Evolutionary conservation across 2,888 invertebrate species (phyloP).

Genomic region (Callyntrura sp.): DNA sequence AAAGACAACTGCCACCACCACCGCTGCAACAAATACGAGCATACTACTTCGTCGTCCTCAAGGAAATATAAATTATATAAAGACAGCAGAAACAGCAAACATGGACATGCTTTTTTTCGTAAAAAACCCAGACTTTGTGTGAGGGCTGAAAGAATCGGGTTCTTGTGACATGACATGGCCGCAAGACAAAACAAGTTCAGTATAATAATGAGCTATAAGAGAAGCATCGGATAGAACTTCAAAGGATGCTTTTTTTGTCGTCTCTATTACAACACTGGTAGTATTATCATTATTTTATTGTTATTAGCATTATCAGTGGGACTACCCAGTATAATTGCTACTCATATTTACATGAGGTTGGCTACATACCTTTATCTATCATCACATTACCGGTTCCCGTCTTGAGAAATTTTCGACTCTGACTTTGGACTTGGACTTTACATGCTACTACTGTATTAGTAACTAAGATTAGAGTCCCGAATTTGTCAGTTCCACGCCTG

Average conservation of each 20-base stretch:
- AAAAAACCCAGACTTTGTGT: neutral
- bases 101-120: slow-evolving; percentile 13
- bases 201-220: slow-evolving; percentile 28
- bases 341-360: slow-evolving; percentile 3
- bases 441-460: neutral
- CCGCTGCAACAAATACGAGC: neutral
- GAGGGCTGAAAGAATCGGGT: neutral
- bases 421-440: neutral
- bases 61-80: neutral
- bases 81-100: neutral
- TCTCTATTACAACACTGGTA: neutral
- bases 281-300: slow-evolving; percentile 26
- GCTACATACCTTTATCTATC: slow-evolving; percentile 20
- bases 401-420: neutral
- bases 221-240: slow-evolving; percentile 22
- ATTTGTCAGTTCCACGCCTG: slow-evolving; percentile 17
- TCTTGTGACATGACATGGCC: slow-evolving; percentile 28
- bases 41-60: neutral
- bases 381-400: slow-evolving; percentile 12
- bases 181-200: slow-evolving; percentile 14
- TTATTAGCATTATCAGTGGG: neutral
- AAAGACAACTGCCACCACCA: slow-evolving; percentile 1
- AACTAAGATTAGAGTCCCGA: neutral
- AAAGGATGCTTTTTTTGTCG: slow-evolving; percentile 46
- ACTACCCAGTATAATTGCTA: neutral